Base-by-base conservation (phyloP, 2,888 invertebrate species). In the Cantharis nigra region DNA sequence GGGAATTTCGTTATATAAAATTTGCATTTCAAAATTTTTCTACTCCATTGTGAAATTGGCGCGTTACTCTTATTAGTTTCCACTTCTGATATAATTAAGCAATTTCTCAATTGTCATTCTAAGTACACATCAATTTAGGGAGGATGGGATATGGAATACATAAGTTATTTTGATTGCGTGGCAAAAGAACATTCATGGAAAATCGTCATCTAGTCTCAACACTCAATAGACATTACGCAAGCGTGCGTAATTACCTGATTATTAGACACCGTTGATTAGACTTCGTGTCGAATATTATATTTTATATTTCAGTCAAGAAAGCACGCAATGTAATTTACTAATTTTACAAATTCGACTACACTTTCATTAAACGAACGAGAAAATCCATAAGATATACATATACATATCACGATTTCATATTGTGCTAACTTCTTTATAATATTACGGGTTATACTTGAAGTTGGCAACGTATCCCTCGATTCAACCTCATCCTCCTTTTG, bases 241-340 rank as follows among this genome's bases (percentile, higher is more conserved):
- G 78, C 75, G 78, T 70, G 71, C 75, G 78, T 75, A 78, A 78
- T 78, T 78, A 75, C 72, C 63, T 23, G 78, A 78, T 78, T 78
- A 78, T 78, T 78, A 75, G 78, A 78, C 75, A 71, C 49, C 64
- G 63, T 70, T 72, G 78, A 78, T 78, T 72, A 78, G 69, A 63
- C 70, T 78, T 78, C 78, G 75, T 75, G 78, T 78, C 28, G 28
- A 64, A 72, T 69, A 75, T 74, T 69, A 26, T 49, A n/a, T 28
- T 75, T 72, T 75, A 72, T 78, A 70, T 70, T 13, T 70, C 9
- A 26, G 14, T 10, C 28, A 70, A 70, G 69, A 69, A 23, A 14
- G 23, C 70, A 63, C 69, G 26, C 65, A 76, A 67, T 70, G 69
- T 20, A 71, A 70, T 63, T 69, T 67, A 72, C 74, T 71, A 72